phyloP scores from a whole-genome alignment of 2,797 vertebrate genomes.

The Kryptolebias ocellatus region DNA sequence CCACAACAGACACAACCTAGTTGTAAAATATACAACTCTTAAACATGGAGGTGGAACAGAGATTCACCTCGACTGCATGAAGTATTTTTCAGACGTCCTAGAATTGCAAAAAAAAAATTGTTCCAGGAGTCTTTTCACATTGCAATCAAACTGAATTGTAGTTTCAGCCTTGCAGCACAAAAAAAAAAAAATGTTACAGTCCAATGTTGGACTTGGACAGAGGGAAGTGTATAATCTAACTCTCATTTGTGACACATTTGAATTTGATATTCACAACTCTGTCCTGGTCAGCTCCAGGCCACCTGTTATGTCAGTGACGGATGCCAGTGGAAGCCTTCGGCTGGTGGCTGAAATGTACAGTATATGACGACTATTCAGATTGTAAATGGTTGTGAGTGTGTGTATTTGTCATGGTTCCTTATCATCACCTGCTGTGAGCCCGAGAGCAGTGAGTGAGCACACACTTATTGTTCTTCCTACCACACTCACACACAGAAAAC shows the following conservation, averaged over 20 bases:
- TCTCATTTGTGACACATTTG: constrained; percentile 77
- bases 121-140: constrained; percentile 53
- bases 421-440: constrained; percentile 72
- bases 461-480: constrained; percentile 49
- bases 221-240: constrained; percentile 67
- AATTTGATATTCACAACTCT: constrained; percentile 76
- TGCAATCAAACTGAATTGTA: constrained; percentile 67
- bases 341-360: constrained; percentile 65
- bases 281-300: constrained; percentile 79
- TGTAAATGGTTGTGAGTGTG: constrained; percentile 70
- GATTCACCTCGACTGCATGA: constrained; percentile 56
- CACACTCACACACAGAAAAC: constrained; percentile 26
- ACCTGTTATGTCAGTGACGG: constrained; percentile 75
- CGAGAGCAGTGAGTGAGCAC: constrained; percentile 28
- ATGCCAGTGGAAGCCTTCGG: constrained; percentile 64
- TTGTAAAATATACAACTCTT: constrained; percentile 60
- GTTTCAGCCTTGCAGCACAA: constrained; percentile 54
- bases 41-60: constrained; percentile 41
- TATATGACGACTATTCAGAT: constrained; percentile 67
- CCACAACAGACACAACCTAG: constrained; percentile 35
- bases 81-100: constrained; percentile 57
- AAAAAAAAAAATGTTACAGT: constrained; percentile 16
- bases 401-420: constrained; percentile 72
- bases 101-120: constrained; percentile 61
- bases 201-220: constrained; percentile 50